These are phyloP conservation scores for Oceanodroma tethys DNA, from an alignment of 2,113 vertebrate species.

Conservation along the genomic window DNA sequence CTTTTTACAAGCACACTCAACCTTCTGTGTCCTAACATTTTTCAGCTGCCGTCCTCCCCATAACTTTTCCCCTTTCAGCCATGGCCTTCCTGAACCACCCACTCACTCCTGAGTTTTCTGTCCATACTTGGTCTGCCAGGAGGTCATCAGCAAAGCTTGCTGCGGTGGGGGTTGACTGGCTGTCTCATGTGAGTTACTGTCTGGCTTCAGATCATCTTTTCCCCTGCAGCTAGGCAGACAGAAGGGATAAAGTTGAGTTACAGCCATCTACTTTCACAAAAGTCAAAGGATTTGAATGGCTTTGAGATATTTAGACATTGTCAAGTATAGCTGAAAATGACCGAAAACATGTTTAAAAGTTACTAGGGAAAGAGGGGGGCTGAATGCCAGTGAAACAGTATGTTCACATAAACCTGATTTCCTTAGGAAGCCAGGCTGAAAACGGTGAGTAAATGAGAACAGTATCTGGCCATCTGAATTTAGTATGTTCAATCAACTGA, in stretches of 20 bases:
- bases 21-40: neutral
- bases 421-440: neutral
- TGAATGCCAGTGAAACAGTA: neutral
- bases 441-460: neutral
- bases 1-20: neutral
- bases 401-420: neutral
- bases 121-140: neutral
- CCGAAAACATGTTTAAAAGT: neutral
- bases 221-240: neutral
- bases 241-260: neutral
- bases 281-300: neutral
- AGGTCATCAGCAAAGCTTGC: neutral
- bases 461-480: neutral
- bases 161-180: neutral
- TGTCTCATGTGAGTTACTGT: neutral
- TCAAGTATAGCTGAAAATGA: neutral
- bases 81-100: rapidly evolving
- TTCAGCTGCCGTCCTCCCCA: neutral
- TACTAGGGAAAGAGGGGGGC: neutral
- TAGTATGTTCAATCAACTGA: neutral
- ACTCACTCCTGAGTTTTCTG: neutral
- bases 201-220: neutral
- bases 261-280: neutral
- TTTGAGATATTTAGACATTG: neutral
- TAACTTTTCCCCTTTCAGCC: neutral